phyloP scores from a whole-genome alignment of 2,113 vertebrate genomes.

The Petromus typicus region DNA sequence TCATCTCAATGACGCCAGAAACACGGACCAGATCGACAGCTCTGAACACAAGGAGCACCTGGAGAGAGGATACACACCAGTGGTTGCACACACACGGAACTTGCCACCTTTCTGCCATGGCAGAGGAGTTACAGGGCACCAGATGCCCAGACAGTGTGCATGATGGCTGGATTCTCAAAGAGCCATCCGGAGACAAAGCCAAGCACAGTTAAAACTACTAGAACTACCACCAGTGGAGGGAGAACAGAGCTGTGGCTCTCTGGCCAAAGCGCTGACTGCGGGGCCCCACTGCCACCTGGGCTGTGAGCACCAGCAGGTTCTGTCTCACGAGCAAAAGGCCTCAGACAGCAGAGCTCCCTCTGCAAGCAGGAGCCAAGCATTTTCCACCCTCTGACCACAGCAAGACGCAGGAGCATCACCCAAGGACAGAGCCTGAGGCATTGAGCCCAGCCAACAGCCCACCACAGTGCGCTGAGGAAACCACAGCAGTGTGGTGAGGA shows the following conservation, averaged over 20 bases:
- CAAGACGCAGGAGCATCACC: neutral
- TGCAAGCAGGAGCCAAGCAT: neutral
- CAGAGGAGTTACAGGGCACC: neutral
- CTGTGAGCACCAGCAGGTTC: neutral
- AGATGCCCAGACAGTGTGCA: neutral
- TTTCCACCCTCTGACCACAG: neutral
- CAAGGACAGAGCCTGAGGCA: neutral
- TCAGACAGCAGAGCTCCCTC: neutral
- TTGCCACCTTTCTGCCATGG: neutral
- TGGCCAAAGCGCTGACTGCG: neutral
- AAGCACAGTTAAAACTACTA: neutral
- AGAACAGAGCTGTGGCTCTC: neutral
- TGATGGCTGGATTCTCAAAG: neutral
- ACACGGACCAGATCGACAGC: neutral
- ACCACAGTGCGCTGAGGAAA: neutral
- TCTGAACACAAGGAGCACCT: neutral
- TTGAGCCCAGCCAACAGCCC: neutral
- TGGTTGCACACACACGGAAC: neutral
- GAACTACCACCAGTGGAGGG: neutral
- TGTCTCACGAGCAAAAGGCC: neutral
- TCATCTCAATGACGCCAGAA: neutral
- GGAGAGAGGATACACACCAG: neutral
- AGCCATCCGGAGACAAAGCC: neutral
- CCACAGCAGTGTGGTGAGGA: neutral
- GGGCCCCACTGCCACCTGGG: neutral